Evolutionary conservation across 2,888 invertebrate genomes (phyloP).

Genomic region (Nomada ruficornis): DNA sequence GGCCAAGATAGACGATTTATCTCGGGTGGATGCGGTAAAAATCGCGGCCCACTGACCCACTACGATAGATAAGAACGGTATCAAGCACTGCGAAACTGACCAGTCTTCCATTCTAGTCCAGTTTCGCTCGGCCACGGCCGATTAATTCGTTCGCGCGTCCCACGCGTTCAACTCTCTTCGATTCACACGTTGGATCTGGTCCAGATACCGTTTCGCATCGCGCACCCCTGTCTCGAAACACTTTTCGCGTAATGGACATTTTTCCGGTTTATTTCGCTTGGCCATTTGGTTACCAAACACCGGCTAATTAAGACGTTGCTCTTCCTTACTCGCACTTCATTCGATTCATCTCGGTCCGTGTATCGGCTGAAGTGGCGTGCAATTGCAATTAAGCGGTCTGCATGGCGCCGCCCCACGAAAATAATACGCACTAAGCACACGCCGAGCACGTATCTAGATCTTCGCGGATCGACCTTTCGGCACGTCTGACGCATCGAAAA

Average conservation of each 20-base stretch:
- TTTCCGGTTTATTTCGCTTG: conserved; percentile 38
- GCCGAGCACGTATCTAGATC: conserved; percentile 48
- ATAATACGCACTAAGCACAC: conserved; percentile 29
- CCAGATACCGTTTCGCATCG: conserved; percentile 37
- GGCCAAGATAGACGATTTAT: conserved; percentile 35
- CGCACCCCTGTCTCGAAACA: conserved; percentile 37
- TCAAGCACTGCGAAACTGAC: conserved; percentile 12
- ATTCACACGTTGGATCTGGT: conserved; percentile 22
- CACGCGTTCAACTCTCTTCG: conserved; percentile 23
- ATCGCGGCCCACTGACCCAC: conserved; percentile 66
- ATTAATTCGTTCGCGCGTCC: conserved; percentile 48
- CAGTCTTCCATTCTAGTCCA: conserved; percentile 29
- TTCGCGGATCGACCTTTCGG: conserved; percentile 51
- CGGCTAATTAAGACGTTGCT: conserved; percentile 18
- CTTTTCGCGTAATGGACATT: conserved; percentile 19
- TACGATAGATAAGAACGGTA: conserved; percentile 52
- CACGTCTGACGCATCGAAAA: conserved; percentile 64
- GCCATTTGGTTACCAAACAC: conserved; percentile 15
- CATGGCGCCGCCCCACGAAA: conserved; percentile 36
- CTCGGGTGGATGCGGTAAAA: conserved; percentile 38
- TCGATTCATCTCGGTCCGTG: conserved; percentile 1
- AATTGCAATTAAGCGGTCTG: conserved; percentile 36
- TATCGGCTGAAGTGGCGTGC: conserved; percentile 40
- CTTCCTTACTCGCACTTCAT: too few species aligned
- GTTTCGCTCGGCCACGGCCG: conserved; percentile 16